A percentile compares a stretch with the other conserved stretches of the same genome.
These are phyloP conservation scores for Drosophila diplacantha DNA, from an alignment of 2,888 invertebrate species.

Conservation along the genomic window DNA sequence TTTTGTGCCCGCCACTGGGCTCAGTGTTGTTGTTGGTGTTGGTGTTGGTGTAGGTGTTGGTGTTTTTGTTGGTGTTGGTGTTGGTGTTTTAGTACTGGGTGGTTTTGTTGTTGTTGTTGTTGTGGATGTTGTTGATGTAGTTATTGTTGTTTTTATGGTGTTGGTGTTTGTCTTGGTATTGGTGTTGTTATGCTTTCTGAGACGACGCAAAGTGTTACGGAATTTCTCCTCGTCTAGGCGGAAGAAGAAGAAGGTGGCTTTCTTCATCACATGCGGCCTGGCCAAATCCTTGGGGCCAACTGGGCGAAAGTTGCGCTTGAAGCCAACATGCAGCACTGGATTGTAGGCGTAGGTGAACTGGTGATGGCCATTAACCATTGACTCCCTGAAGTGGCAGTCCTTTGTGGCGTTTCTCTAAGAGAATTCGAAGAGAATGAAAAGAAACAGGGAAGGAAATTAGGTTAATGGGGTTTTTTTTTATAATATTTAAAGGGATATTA, in stretches of 20 bases:
- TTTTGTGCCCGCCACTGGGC: slow-evolving; percentile 43
- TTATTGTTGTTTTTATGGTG: background rate
- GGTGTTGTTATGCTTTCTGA: background rate
- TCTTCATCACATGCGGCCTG: slow-evolving; percentile 53
- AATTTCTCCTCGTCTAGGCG: slow-evolving; percentile 62
- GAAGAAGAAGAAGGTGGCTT: slow-evolving; percentile 69
- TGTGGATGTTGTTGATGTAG: slow-evolving; percentile 25
- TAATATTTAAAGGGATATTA: background rate
- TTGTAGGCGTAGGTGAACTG: slow-evolving; percentile 71
- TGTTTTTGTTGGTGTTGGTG: background rate
- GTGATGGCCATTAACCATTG: slow-evolving; percentile 69
- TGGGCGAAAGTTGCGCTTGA: slow-evolving; percentile 70
- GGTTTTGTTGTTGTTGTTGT: slow-evolving; percentile 1
- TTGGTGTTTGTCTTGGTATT: background rate
- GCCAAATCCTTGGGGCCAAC: slow-evolving; percentile 66
- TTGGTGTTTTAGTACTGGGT: background rate
- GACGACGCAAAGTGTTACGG: slow-evolving; percentile 30
- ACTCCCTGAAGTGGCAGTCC: slow-evolving; percentile 74
- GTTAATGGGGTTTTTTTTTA: slow-evolving; percentile 5
- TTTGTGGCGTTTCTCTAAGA: slow-evolving; percentile 71
- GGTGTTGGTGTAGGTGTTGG: slow-evolving; percentile 1
- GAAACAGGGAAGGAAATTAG: background rate
- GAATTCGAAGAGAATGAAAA: background rate
- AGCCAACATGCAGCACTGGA: slow-evolving; percentile 67
- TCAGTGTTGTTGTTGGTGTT: slow-evolving; percentile 42